Conservation (phyloP, 2,888 invertebrate species). For the Achlya flavicornis region DNA sequence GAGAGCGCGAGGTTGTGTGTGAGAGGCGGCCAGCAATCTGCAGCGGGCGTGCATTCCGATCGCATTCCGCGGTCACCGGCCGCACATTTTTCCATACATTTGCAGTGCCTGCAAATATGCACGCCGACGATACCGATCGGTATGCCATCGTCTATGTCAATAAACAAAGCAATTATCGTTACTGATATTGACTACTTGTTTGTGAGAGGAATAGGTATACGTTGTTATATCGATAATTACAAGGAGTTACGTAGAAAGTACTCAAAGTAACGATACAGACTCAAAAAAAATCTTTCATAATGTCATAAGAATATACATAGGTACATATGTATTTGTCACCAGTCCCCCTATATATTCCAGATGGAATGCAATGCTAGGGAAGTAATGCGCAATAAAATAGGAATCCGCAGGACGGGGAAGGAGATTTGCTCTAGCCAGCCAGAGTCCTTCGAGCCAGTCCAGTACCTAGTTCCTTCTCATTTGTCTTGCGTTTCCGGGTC, state of each 20-base stretch:
- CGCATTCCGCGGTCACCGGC: conserved; percentile 58
- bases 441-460: conserved; percentile 9
- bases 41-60: conserved; percentile 63
- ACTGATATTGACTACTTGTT: not conserved
- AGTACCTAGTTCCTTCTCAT: conserved; percentile 20
- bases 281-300: too few species aligned
- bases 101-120: conserved; percentile 35
- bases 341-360: not conserved
- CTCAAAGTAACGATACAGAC: too few species aligned
- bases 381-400: conserved; percentile 48
- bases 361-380: not conserved
- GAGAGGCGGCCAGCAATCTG: conserved; percentile 54
- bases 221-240: too few species aligned
- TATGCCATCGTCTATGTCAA: conserved; percentile 46
- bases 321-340: not conserved
- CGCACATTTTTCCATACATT: conserved; percentile 21
- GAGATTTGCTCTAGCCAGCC: not conserved
- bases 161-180: conserved; percentile 38
- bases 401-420: conserved; percentile 41
- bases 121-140: conserved; percentile 17
- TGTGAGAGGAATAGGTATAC: not conserved
- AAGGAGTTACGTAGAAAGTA: too few species aligned
- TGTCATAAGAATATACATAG: not conserved
- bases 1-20: conserved; percentile 47
- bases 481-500: conserved; percentile 59